Conservation (phyloP, 37 sponge, comb jelly and placozoan species). For the Mnemiopsis leidyi region DNA sequence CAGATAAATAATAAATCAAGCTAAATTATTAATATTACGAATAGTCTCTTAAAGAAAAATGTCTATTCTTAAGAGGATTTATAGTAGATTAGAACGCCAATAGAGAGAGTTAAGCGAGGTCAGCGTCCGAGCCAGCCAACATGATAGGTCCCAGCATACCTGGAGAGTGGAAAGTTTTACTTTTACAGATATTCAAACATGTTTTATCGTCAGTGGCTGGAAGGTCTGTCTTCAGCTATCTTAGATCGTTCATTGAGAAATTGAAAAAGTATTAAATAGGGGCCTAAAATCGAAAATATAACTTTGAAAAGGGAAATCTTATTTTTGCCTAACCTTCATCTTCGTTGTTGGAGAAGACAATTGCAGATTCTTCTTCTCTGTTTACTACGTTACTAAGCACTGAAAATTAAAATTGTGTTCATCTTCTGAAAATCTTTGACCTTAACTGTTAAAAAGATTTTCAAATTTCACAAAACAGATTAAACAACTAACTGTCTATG, state of each 20-base stretch:
- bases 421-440: neutral
- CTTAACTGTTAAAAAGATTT: neutral
- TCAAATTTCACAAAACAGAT: neutral
- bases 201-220: no score
- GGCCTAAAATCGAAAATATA: neutral
- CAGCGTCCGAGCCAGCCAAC: neutral
- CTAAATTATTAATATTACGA: neutral
- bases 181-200: neutral
- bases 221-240: no score
- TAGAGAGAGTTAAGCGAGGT: neutral
- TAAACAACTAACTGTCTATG: neutral
- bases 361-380: neutral
- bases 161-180: neutral
- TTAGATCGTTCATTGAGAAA: neutral
- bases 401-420: neutral
- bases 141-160: conserved; percentile 21
- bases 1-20: neutral
- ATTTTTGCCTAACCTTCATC: neutral
- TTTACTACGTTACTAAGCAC: neutral
- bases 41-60: neutral
- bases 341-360: neutral
- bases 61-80: no score
- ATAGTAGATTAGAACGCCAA: no score
- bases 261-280: neutral
- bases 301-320: neutral